Evolutionary conservation across 2,113 vertebrate genomes (phyloP).

Genomic region (Loxodonta africana): DNA sequence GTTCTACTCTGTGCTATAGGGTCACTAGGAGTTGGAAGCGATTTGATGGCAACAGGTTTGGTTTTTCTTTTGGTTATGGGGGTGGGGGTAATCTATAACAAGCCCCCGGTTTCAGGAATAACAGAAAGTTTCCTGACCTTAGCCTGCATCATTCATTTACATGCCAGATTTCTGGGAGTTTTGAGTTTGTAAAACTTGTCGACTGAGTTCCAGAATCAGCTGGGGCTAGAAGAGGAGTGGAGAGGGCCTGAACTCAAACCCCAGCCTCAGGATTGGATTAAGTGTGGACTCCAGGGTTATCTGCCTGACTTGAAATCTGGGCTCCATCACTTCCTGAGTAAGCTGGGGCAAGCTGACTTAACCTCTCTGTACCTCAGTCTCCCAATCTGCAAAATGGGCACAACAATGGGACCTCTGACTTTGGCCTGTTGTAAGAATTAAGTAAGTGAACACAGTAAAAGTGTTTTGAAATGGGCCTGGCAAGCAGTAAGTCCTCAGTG

Average conservation of each 20-base stretch:
- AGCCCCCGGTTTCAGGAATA: neutral
- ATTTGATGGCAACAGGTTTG: too few relatives aligned
- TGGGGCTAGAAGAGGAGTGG: rapidly evolving
- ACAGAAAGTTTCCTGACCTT: neutral
- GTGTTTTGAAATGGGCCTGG: neutral
- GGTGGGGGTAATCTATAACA: too few relatives aligned
- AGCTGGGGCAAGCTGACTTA: neutral
- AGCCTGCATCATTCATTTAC: too few relatives aligned
- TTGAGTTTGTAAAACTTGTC: neutral
- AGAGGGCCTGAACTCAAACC: neutral
- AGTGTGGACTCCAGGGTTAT: rapidly evolving
- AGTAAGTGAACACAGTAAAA: neutral
- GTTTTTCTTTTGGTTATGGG: too few relatives aligned
- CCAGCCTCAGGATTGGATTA: neutral
- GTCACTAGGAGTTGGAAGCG: too few relatives aligned
- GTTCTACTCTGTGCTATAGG: too few relatives aligned
- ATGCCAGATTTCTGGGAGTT: neutral
- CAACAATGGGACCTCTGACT: rapidly evolving
- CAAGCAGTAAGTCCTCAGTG: neutral
- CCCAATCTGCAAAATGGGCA: neutral
- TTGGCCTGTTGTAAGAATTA: neutral
- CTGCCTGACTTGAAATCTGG: neutral
- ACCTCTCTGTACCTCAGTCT: neutral
- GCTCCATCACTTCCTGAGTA: neutral
- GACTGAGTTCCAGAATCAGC: neutral